These are phyloP conservation scores for Pelodytes ibericus DNA, from an alignment of 2,797 vertebrate species.

Conservation along the genomic window DNA sequence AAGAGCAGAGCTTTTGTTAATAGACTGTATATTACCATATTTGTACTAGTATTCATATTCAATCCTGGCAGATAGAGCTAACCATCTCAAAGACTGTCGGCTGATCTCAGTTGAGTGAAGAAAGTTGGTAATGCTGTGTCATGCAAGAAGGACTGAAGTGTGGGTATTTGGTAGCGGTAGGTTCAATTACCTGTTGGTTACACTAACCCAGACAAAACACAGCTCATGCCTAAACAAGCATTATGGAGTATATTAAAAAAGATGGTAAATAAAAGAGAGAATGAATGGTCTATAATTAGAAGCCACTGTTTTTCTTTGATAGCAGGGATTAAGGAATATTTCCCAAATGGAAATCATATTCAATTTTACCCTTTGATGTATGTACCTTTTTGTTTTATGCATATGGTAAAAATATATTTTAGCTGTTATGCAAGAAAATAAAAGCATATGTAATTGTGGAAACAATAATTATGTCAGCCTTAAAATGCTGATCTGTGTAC, in stretches of 20 bases:
- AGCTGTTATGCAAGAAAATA: constrained; percentile 43
- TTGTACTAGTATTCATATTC: no score
- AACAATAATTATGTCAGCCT: constrained; percentile 30
- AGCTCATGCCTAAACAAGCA: no score
- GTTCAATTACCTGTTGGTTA: no score
- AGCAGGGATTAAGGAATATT: constrained; percentile 26
- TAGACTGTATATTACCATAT: no score
- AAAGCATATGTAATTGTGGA: constrained; percentile 45
- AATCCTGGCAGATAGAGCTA: no score
- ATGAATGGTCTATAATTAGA: not conserved
- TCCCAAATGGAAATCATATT: constrained; percentile 44
- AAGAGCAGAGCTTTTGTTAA: no score
- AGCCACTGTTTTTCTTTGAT: not conserved
- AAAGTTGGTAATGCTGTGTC: no score
- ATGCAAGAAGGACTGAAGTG: no score
- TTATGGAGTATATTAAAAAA: not conserved
- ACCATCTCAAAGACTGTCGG: no score
- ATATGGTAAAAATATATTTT: constrained; percentile 17
- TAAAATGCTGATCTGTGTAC: not conserved
- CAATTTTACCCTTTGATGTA: constrained; percentile 44
- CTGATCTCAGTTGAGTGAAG: no score
- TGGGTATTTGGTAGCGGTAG: no score
- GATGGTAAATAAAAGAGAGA: not conserved
- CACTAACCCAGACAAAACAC: no score
- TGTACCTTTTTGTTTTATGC: constrained; percentile 55